Evolutionary conservation across 2,888 invertebrate species (phyloP), one percentile per base, ranked within the genome.

Genomic region (Mallateleia sp.): DNA sequence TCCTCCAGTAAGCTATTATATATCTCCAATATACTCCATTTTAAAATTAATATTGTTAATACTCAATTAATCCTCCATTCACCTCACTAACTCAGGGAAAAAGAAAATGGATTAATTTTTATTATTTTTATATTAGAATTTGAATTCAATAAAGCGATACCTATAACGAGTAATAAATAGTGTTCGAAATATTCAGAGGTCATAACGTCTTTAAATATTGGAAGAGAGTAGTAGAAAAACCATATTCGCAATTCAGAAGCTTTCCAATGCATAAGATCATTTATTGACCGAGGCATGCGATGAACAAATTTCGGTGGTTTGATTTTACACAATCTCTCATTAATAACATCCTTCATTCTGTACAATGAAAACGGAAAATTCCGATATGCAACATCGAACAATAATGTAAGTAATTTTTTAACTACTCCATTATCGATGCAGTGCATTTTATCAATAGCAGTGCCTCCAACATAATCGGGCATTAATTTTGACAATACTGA

Each of bases 251-350:
- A 75, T 81, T 90, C 89, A 3, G 85, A 88, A 9, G 88, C 85
- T 69, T 90, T 88, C 89, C 85, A 90, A 69, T 87, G 88, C 9
- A 79, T 1, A 58, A 89, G 66, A 38, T 90, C 85, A 18, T 79
- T 50, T 22, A 87, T 47, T 25, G 56, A 47, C 2, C 79, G 85
- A 6, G 87, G 87, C 84, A 89, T 79, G 20, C 88, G 69, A 54
- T 89, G 88, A 0, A 88, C 66, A 45, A 87, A 88, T 77, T 87
- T 87, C 9, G 87, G 85, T 38, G 82, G 82, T 71, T 82, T 87
- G 11, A 88, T 87, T 42, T 28, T 15, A 18, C 42, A 69, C 18
- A 89, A 52, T 54, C 71, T 24, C 2, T 42, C 45, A 66, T 87
- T 88, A 47, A 88, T 58, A 6, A 85, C 20, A 24, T 77, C 38